A percentile compares a stretch with the other conserved stretches of the same genome.
Evolutionary conservation across 2,888 invertebrate genomes (phyloP).

Genomic region (Laothoe populi): DNA sequence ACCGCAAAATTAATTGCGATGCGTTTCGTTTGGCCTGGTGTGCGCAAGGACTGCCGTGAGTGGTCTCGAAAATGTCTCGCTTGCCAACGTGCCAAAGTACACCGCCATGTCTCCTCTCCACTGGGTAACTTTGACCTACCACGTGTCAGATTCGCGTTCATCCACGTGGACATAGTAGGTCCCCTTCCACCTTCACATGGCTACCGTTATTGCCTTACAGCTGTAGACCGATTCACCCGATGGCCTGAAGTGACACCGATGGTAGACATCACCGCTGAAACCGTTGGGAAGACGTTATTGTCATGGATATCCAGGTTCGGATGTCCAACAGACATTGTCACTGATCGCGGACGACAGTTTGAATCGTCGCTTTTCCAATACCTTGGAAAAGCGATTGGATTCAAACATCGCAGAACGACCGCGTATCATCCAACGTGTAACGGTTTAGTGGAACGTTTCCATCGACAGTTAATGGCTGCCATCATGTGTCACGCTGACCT

Average conservation of each 20-base stretch:
- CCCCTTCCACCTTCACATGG: slow-evolving; percentile 33
- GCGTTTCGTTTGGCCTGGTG: slow-evolving; percentile 37
- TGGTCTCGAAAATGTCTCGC: too few relatives aligned
- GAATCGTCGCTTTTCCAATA: slow-evolving; percentile 31
- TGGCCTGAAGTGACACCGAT: too few relatives aligned
- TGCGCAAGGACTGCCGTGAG: too few relatives aligned
- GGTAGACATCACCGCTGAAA: slow-evolving; percentile 22
- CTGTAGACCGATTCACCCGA: slow-evolving; percentile 26
- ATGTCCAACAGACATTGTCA: too few relatives aligned
- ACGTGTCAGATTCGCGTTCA: slow-evolving; percentile 34
- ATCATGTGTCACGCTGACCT: slow-evolving; percentile 31
- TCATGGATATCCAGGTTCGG: slow-evolving; percentile 43
- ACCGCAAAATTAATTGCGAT: slow-evolving; percentile 29
- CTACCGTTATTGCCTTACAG: slow-evolving; percentile 39
- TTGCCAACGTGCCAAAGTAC: too few relatives aligned
- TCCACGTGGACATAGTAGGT: too few relatives aligned
- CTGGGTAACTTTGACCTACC: slow-evolving; percentile 10
- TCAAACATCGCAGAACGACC: slow-evolving; percentile 23
- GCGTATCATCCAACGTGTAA: slow-evolving; percentile 35
- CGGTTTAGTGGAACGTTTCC: slow-evolving; percentile 35
- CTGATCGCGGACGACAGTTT: slow-evolving; percentile 58
- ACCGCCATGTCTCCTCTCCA: too few relatives aligned
- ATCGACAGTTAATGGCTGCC: slow-evolving; percentile 35
- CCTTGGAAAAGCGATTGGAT: slow-evolving; percentile 25
- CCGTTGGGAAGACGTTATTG: slow-evolving; percentile 52